Evolutionary conservation across 1,140 invertebrate species (phyloP), one percentile per base, ranked within the genome.

Genomic region (Drosophila carrolli): DNA sequence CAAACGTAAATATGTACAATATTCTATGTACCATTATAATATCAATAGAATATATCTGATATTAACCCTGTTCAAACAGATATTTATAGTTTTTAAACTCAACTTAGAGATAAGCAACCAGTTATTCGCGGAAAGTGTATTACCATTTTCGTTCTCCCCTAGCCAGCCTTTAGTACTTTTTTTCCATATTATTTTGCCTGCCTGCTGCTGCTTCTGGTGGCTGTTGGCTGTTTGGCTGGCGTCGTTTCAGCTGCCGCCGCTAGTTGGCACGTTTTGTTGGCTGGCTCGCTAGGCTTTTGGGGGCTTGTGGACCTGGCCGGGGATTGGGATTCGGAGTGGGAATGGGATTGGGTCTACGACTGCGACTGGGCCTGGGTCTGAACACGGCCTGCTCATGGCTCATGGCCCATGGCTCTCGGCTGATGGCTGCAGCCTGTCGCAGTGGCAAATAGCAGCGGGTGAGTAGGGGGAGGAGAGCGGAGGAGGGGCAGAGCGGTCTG

Each of bases 251-350:
- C 77, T 74, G 57, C 75, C 50, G 70, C 66, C 74, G 72, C 68
- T 85, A 80, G 86, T 78, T 82, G 80, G 78, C 82, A 82, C 78
- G 86, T 86, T 90, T 82, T 86, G 84, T 85, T 90, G 82, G 81
- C 80, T 83, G 35, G 59, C 60, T 76, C 66, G 78, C 59, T 77
- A 83, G 83, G 66, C 77, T 88, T 75, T 83, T 83, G 81, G 80
- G 63, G 62, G 80, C 79, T 83, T 81, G 73, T 53, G 50, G 75
- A 77, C 76, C 58, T 14, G 48, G 27, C 48, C 48, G 48, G 48
- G 48, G 27, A 51, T 16, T 51, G 8, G 27, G 29, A 32, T 32
- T 50, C 29, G 48, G 27, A 35, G 48, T 51, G 48, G 29, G 29
- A 29, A 27, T 27, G 47, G 47, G 47, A 16, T 9, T 47, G 44